Conservation (phyloP, 2,888 invertebrate species). For the Andrena chrysosceles region DNA sequence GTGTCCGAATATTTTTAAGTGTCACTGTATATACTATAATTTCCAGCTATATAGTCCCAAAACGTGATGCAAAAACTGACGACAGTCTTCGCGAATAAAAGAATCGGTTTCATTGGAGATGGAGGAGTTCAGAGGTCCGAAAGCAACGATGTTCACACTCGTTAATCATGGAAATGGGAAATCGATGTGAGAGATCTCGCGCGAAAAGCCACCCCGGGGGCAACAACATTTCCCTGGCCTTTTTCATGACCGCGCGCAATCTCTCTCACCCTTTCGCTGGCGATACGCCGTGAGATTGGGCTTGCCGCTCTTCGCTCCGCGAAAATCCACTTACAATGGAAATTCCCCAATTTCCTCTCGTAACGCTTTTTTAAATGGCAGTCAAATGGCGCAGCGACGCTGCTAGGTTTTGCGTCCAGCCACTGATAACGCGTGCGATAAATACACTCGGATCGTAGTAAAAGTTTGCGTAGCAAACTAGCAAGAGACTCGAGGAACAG, state of each 20-base stretch:
- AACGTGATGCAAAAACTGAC: neutral
- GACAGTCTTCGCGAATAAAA: neutral
- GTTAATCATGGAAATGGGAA: constrained; percentile 21
- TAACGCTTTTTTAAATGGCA: constrained; percentile 58
- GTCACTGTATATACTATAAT: no score
- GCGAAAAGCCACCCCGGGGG: neutral
- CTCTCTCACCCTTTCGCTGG: constrained; percentile 20
- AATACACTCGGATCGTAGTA: neutral
- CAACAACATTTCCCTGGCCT: constrained; percentile 13
- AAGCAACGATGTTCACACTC: neutral
- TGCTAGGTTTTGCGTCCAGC: constrained; percentile 30
- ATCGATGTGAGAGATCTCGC: neutral
- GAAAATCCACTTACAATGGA: constrained; percentile 73
- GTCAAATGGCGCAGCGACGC: constrained; percentile 39
- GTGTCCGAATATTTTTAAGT: no score
- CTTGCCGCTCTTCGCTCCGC: constrained; percentile 58
- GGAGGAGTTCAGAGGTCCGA: neutral
- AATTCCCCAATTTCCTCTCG: constrained; percentile 73
- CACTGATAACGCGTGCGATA: neutral
- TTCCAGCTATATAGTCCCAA: neutral
- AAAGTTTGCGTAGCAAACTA: neutral
- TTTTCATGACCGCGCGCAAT: constrained; percentile 29
- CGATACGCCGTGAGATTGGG: constrained; percentile 49
- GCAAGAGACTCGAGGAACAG: neutral
- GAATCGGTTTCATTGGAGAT: neutral